Conservation (phyloP, 2,888 invertebrate genomes). For the Adelphocoris suturalis region DNA sequence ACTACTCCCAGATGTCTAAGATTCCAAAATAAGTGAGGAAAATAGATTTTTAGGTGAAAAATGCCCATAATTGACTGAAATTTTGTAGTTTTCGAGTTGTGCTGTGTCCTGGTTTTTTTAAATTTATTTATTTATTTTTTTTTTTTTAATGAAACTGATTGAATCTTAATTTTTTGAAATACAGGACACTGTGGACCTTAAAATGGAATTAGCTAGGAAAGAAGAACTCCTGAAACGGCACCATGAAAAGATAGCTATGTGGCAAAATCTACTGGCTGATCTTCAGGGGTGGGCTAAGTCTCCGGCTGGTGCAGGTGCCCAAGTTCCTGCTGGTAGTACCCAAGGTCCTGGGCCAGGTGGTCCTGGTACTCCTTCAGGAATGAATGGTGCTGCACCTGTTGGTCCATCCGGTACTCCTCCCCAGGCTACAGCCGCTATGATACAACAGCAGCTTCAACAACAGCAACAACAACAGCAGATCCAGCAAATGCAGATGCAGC, state of each 20-base stretch:
- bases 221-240: slow-evolving; percentile 92
- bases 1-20: no score
- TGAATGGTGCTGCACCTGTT: slow-evolving; percentile 73
- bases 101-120: no score
- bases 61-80: no score
- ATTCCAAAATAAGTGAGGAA: no score
- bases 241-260: slow-evolving; percentile 92
- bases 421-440: slow-evolving; percentile 76
- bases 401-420: slow-evolving; percentile 76
- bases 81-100: no score
- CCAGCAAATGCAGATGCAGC: slow-evolving; percentile 79
- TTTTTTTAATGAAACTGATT: no score
- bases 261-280: slow-evolving; percentile 93
- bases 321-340: slow-evolving; percentile 77
- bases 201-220: slow-evolving; percentile 91
- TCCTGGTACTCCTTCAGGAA: slow-evolving; percentile 70
- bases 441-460: slow-evolving; percentile 77
- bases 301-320: slow-evolving; percentile 79
- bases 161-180: slow-evolving; percentile 36
- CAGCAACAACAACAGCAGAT: slow-evolving; percentile 79
- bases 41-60: no score
- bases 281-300: slow-evolving; percentile 82
- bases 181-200: slow-evolving; percentile 90
- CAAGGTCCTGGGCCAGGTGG: slow-evolving; percentile 74
- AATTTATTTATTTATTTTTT: no score